Percentiles rank a stretch among this genome's conserved stretches.
Conservation (phyloP, 1,140 invertebrate species). For the Ephestia elutella region DNA sequence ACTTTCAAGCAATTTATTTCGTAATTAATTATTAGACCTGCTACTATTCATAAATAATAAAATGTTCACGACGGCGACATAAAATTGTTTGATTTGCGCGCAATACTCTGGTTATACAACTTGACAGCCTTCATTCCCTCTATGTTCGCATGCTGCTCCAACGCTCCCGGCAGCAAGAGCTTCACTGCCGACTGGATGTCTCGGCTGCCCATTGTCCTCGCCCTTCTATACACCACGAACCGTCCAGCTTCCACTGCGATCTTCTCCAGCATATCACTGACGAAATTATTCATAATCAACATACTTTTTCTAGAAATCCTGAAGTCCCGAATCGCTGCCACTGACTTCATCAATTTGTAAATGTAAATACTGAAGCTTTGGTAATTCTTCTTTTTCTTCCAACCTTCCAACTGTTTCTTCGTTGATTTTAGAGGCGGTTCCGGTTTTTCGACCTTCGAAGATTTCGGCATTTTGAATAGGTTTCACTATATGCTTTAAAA, state of each 20-base stretch:
- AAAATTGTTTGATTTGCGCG: no score
- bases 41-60: no score
- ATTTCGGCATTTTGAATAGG: conserved; percentile 42
- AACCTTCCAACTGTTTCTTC: conserved; percentile 45
- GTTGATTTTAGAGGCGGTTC: conserved; percentile 33
- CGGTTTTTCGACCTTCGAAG: conserved; percentile 18
- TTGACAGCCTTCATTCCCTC: conserved; percentile 78
- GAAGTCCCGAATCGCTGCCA: conserved; percentile 42
- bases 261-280: conserved; percentile 71
- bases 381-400: conserved; percentile 75
- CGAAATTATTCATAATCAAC: conserved; percentile 80
- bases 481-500: no score
- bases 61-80: no score
- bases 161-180: conserved; percentile 53
- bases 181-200: conserved; percentile 67
- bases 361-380: conserved; percentile 82
- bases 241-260: conserved; percentile 76
- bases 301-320: conserved; percentile 65
- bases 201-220: conserved; percentile 65
- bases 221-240: conserved; percentile 75
- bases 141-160: conserved; percentile 44
- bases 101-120: conserved; percentile 46
- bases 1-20: no score
- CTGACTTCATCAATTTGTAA: conserved; percentile 80
- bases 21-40: no score